Base-by-base conservation (phyloP, 2,113 vertebrate species). In the Nicator chloris region DNA sequence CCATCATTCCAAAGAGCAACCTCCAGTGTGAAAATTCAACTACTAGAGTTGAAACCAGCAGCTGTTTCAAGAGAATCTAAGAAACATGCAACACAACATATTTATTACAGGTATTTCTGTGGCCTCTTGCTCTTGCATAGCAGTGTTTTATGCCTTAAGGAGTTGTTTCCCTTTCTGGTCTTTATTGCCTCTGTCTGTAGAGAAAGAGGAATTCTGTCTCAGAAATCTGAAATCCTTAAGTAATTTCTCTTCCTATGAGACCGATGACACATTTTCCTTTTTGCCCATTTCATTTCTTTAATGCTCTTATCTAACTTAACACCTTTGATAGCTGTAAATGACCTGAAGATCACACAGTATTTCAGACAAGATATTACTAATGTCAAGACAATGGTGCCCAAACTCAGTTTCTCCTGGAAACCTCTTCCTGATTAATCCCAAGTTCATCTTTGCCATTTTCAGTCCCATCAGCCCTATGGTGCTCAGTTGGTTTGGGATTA, bases 381-480 rank as follows among this genome's bases (percentile, higher is more conserved):
- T 93, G 92, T 88, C 66, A 88, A 82, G 88, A 88, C 79, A 86
- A 86, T 42, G 82, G 40, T 47, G 30, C 53, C 72, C 83, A 91
- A 95, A 72, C 61, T 70, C 50, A 47, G 1, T 15, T 88, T 80
- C 78, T 94, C 50, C 85, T 61, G 40, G 82, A 90, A 92, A 65
- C 30, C 21, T 66, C 28, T 39, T 88, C 42, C 57, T 60, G 63
- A 93, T 92, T 95, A 95, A 94, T 94, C 93, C 90, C 59, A 69
- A 82, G 82, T 92, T 96, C 71, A 95, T 93, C 79, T 88, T 73
- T 88, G 88, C 90, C 85, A 65, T 92, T 95, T 95, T 80, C 92
- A 82, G 90, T 80, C 90, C 71, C 45, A 65, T 82, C 92, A 80
- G 66, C 79, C 90, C 90, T 10, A 3, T 23, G 42, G 82, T 1